Base-by-base conservation (phyloP, 2,797 vertebrate genomes). In the Melanotaenia parkinsoni region DNA sequence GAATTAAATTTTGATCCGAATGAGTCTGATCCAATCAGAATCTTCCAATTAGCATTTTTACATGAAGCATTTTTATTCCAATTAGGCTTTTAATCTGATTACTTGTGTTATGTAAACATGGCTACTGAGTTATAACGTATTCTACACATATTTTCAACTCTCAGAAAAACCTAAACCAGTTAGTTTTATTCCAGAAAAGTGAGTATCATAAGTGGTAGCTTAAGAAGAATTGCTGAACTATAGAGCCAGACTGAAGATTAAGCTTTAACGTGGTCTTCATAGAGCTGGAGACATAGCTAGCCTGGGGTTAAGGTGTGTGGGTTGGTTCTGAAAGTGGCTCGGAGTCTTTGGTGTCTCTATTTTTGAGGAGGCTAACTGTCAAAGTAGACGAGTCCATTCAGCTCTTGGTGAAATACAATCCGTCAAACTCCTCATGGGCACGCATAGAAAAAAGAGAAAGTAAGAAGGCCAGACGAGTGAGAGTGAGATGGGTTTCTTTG, bases 331-430 rank as follows among this genome's bases (percentile, higher is more conserved):
- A 85, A 76, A 76, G 78, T 79, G 74, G 43, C 77, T 85, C 16
- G 33, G 67, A 74, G 67, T 86, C 75, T 89, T 63, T 37, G n/a
- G 64, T 35, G 20, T 78, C 78, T 76, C 67, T 67, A 65, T 86
- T 86, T 80, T 77, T 47, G 63, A 85, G 75, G 33, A 75, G 79
- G 67, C 63, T 58, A n/a, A 56, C 61, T 84, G 84, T 83, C 76
- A 79, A 47, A 63, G 67, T 56, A 74, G 78, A 83, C 82, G 4
- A 53, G 80, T 86, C 77, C 67, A n/a, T 80, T 89, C 70, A 72
- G 32, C 67, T 70, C 50, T 63, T 2, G 8, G 53, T 79, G 86
- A 87, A 89, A 86, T 35, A 6, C 68, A 71, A 80, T 79, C 80
- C 76, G 30, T 76, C 54, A 64, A 56, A 50, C 59, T 65, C 40